Conservation (phyloP, 1,140 invertebrate species). For the Sesamia nonagrioides region DNA sequence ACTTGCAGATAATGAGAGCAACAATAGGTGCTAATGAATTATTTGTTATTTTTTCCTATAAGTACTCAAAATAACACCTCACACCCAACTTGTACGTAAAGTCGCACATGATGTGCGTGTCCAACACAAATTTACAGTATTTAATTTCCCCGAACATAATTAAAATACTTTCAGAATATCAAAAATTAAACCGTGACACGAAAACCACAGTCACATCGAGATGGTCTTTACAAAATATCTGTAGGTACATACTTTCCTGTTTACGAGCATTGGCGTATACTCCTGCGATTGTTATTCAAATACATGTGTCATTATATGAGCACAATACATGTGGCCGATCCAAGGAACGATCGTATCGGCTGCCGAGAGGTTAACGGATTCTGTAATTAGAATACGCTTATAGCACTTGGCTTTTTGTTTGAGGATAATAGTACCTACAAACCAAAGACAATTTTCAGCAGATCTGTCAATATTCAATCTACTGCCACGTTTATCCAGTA, state of each 20-base stretch:
- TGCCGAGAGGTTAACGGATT: background rate
- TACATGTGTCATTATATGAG: constrained; percentile 10
- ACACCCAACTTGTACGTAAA: too few relatives aligned
- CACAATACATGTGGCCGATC: constrained; percentile 14
- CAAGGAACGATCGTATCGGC: background rate
- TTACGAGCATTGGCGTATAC: background rate
- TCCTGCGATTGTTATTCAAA: constrained; percentile 39
- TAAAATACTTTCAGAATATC: too few relatives aligned
- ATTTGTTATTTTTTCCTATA: too few relatives aligned
- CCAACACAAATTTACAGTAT: too few relatives aligned
- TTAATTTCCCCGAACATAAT: too few relatives aligned
- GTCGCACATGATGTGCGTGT: too few relatives aligned
- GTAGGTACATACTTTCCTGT: constrained; percentile 25
- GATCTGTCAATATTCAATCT: too few relatives aligned
- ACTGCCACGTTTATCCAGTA: too few relatives aligned
- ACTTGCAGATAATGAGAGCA: too few relatives aligned
- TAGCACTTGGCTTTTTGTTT: background rate
- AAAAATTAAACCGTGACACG: background rate
- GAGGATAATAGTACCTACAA: background rate
- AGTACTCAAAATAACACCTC: too few relatives aligned
- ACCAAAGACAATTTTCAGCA: too few relatives aligned
- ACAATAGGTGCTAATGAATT: too few relatives aligned
- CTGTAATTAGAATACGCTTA: background rate
- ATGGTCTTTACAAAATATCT: background rate
- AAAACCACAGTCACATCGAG: background rate